Base-by-base conservation (phyloP, 64 coral and sea anemone species). In the Montipora sp. region DNA sequence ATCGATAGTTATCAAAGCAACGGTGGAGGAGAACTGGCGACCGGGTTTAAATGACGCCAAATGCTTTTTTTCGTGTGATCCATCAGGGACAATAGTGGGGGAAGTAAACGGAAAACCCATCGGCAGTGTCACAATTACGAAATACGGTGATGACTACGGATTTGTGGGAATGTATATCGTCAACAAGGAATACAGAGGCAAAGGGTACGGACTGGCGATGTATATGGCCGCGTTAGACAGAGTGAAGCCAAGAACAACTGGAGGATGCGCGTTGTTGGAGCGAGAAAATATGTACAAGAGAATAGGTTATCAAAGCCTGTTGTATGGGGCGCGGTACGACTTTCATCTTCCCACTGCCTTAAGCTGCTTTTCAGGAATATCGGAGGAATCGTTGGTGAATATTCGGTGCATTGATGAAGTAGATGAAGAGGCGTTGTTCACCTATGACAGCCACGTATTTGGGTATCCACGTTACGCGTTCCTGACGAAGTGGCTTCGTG, bases 381-480 rank as follows among this genome's bases (percentile, higher is more conserved):
- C 68, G 21, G 68, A 71, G 18, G 14, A 71, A 21, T 71, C 19
- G 19, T 15, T 19, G 5, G 20, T 71, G 68, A 71, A 71, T 71
- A 23, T 71, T 4, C 18, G 21, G 68, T 71, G 68, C 20, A 5
- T 71, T n/a, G 8, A 71, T 23, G 20, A 71, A 23, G 68, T 71
- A 7, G 68, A 71, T 22, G 19, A 71, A 71, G 68, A 71, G 68
- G 18, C 68, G 21, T 21, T 71, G 68, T 61, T 49, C 21, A 20
- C 18, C 48, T 91, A 91, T 70, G 89, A 91, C 51, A 24, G 27
- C 63, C 22, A 73, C 18, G 67, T 91, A 12, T 83, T 91, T 45
- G 90, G 90, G 21, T 83, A 58, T 60, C 45, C 81, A 51, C 79
- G 90, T 73, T 46, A 75, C 20, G 80, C 46, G 5, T 91, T 91